Evolutionary conservation across 2,888 invertebrate species (phyloP).

Genomic region (Amiota minor): DNA sequence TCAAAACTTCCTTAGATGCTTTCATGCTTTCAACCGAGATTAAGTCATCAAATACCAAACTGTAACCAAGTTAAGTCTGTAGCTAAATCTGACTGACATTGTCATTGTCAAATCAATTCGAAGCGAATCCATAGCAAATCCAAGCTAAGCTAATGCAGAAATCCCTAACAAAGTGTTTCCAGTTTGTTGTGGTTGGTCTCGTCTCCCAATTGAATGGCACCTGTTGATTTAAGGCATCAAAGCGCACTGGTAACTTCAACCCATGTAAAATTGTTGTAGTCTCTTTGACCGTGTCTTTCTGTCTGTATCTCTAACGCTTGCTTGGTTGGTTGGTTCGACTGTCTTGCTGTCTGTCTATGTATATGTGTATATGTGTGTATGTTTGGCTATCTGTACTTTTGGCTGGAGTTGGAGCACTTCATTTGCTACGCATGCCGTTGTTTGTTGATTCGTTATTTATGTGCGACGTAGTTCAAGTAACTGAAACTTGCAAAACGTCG

Average conservation of each 20-base stretch:
- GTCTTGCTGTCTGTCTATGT: too few species aligned
- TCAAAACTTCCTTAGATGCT: too few species aligned
- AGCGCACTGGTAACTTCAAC: not conserved
- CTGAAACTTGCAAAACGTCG: not conserved
- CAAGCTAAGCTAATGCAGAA: not conserved
- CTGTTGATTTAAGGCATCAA: slow-evolving; percentile 17
- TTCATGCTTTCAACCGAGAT: not conserved
- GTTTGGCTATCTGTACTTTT: not conserved
- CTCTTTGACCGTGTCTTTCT: too few species aligned
- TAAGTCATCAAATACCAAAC: slow-evolving; percentile 14
- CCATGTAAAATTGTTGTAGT: not conserved
- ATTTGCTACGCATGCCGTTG: slow-evolving; percentile 18
- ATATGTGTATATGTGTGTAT: too few species aligned
- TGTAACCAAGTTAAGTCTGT: not conserved
- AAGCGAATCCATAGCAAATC: not conserved
- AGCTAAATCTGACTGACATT: not conserved
- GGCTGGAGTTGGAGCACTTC: slow-evolving; percentile 12
- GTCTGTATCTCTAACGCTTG: too few species aligned
- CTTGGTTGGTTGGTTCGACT: too few species aligned
- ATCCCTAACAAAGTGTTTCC: not conserved
- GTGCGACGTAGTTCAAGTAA: slow-evolving; percentile 8
- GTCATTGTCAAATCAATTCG: slow-evolving; percentile 2
- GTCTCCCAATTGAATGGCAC: slow-evolving; percentile 10
- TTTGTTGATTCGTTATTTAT: slow-evolving; percentile 9
- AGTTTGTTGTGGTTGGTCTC: not conserved